phyloP scores from a whole-genome alignment of 2,113 vertebrate species.

The Anolis carolinensis region DNA sequence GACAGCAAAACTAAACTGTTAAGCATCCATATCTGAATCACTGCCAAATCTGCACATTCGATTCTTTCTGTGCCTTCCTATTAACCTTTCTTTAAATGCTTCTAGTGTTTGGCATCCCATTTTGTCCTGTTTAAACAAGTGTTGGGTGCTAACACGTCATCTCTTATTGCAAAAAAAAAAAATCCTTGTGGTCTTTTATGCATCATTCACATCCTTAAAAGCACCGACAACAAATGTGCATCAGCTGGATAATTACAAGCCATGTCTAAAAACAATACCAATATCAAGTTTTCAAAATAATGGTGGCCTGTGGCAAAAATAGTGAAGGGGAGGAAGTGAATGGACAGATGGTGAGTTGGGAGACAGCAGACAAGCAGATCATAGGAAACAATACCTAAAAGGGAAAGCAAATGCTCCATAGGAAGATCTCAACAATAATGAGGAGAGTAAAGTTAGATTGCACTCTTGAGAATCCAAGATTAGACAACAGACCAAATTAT shows the following conservation, averaged over 20 bases:
- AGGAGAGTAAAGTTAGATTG: background rate
- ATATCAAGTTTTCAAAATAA: slow-evolving; percentile 27
- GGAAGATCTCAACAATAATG: background rate
- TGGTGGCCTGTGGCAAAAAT: slow-evolving; percentile 16
- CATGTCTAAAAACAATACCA: slow-evolving; percentile 49
- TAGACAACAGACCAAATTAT: background rate
- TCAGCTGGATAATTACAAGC: slow-evolving; percentile 1
- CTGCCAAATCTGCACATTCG: background rate
- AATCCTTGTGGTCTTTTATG: slow-evolving; percentile 9
- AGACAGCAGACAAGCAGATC: background rate
- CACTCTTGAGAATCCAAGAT: background rate
- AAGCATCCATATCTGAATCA: background rate
- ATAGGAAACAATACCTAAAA: slow-evolving; percentile 5
- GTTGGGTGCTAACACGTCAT: slow-evolving; percentile 14
- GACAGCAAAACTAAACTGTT: background rate
- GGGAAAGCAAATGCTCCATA: background rate
- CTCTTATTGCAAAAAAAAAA: background rate
- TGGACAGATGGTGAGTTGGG: background rate
- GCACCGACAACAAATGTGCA: background rate
- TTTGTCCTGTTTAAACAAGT: slow-evolving; percentile 26
- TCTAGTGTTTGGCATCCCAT: background rate
- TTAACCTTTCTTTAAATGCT: slow-evolving; percentile 15
- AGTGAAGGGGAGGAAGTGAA: slow-evolving; percentile 4
- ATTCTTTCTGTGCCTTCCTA: slow-evolving; percentile 8
- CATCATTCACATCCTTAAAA: background rate